Conservation (phyloP, 2,113 vertebrate genomes). For the Grammomys dolichurus region DNA sequence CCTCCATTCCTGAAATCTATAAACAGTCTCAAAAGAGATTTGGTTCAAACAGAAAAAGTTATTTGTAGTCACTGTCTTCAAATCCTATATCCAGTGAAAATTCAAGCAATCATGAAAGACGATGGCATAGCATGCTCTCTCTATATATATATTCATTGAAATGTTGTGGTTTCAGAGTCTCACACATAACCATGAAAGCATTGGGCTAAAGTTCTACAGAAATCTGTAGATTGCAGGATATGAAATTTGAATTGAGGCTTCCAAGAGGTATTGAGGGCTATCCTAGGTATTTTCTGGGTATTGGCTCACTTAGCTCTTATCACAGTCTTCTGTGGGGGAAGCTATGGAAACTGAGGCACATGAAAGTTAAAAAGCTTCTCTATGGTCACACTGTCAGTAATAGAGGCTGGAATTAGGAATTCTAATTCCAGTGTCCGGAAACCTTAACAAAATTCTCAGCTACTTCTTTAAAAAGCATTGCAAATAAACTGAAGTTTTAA, state of each 20-base stretch:
- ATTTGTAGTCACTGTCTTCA: conserved; percentile 46
- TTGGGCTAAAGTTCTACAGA: conserved; percentile 20
- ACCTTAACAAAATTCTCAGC: neutral
- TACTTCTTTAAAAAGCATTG: conserved; percentile 27
- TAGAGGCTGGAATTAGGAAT: conserved; percentile 17
- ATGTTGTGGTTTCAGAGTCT: neutral
- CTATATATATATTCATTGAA: neutral
- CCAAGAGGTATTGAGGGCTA: neutral
- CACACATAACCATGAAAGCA: conserved; percentile 12
- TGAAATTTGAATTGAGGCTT: conserved; percentile 31
- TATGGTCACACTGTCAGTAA: neutral
- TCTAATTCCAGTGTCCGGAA: neutral
- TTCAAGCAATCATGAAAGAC: conserved; percentile 3
- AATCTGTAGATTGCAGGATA: neutral
- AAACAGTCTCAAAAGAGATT: conserved; percentile 28
- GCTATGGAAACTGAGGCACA: neutral
- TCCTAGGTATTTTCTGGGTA: neutral
- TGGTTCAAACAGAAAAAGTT: conserved; percentile 19
- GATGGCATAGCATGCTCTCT: neutral
- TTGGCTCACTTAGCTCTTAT: neutral
- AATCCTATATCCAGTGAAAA: conserved; percentile 48
- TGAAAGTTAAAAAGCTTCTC: neutral
- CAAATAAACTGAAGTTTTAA: conserved; percentile 20
- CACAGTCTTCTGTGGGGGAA: neutral
- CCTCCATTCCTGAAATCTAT: neutral